phyloP scores from a whole-genome alignment of 2,113 vertebrate species.

The Melierax canorus region DNA sequence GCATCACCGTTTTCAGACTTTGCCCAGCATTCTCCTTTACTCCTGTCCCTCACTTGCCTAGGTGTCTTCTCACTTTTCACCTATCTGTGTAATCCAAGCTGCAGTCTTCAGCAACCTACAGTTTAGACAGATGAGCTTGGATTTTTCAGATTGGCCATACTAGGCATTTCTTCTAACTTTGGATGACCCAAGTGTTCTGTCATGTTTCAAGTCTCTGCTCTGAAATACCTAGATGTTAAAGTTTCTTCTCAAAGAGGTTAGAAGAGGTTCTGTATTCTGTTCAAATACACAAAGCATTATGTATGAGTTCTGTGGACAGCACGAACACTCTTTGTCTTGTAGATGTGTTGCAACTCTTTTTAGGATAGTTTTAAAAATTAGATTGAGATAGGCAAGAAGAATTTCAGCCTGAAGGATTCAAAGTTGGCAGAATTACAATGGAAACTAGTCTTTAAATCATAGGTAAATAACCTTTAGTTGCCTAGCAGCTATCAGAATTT shows the following conservation, averaged over 20 bases:
- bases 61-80: background rate
- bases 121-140: background rate
- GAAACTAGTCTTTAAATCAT: background rate
- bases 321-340: background rate
- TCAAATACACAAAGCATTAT: background rate
- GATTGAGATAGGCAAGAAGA: background rate
- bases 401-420: background rate
- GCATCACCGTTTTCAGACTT: background rate
- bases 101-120: background rate
- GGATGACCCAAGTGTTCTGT: background rate
- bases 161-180: background rate
- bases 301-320: background rate
- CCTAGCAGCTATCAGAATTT: background rate
- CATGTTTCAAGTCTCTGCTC: background rate
- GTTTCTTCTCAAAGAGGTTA: background rate
- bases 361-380: background rate
- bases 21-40: background rate
- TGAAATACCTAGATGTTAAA: background rate
- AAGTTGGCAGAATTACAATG: background rate
- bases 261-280: background rate
- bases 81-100: background rate
- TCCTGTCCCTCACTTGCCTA: background rate
- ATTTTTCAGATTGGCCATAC: background rate
- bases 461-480: background rate
- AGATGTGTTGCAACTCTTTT: background rate